Evolutionary conservation across 2,888 invertebrate genomes (phyloP).

Genomic region (Macrosoma leucophasiata): DNA sequence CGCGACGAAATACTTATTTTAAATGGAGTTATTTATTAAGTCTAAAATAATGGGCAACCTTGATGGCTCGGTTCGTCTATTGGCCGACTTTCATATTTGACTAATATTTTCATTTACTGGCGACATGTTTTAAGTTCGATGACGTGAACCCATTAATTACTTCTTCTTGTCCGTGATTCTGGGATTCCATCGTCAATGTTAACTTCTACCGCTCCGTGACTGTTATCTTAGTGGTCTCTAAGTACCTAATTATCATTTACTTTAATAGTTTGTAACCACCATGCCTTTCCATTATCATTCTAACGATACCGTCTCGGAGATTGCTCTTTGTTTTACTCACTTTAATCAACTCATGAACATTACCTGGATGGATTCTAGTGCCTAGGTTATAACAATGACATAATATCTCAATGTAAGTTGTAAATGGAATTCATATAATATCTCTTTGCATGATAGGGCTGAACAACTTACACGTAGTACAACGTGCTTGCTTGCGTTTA

Average conservation of each 20-base stretch:
- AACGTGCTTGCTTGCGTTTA: constrained; percentile 62
- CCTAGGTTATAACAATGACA: too few relatives aligned
- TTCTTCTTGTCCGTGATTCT: constrained; percentile 50
- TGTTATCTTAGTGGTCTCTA: constrained; percentile 38
- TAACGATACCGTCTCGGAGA: too few relatives aligned
- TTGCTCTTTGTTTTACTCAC: constrained; percentile 6
- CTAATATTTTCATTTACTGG: too few relatives aligned
- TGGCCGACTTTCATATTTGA: constrained; percentile 31
- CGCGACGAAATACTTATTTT: too few relatives aligned
- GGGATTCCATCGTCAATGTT: constrained; percentile 46
- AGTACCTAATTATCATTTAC: constrained; percentile 39
- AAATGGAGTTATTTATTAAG: too few relatives aligned
- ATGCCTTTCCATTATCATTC: too few relatives aligned
- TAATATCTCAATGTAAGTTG: too few relatives aligned
- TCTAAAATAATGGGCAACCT: constrained; percentile 14
- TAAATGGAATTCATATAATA: too few relatives aligned
- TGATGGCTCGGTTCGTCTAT: constrained; percentile 40
- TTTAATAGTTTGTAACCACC: constrained; percentile 26
- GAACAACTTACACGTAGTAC: constrained; percentile 18
- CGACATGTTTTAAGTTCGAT: constrained; percentile 47
- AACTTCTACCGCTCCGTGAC: constrained; percentile 39
- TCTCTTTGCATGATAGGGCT: constrained; percentile 30
- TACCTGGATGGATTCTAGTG: too few relatives aligned
- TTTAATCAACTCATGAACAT: too few relatives aligned
- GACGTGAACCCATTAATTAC: constrained; percentile 54